A percentile compares a stretch with the other conserved stretches of the same genome.
Conservation (phyloP, 2,888 invertebrate species). For the Blastobasis lacticolella region DNA sequence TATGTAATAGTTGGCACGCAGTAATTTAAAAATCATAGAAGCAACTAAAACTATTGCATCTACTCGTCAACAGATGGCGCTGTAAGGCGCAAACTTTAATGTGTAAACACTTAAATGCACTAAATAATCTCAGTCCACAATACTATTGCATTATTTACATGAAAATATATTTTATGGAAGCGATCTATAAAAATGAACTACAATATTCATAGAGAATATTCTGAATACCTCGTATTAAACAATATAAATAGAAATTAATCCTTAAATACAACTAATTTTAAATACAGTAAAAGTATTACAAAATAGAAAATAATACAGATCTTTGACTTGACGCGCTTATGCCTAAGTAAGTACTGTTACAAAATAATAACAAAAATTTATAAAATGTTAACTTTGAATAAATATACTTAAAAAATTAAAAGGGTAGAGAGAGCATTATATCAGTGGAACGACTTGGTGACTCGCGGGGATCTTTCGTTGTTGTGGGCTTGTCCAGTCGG, state of each 20-base stretch:
- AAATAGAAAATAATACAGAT: constrained; percentile 74
- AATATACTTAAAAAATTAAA: constrained; percentile 56
- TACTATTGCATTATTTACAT: constrained; percentile 56
- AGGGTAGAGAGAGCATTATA: constrained; percentile 60
- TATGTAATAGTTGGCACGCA: background rate
- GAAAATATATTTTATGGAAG: constrained; percentile 47
- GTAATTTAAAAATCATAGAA: background rate
- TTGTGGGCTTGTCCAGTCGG: too few relatives aligned
- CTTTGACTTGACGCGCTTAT: constrained; percentile 71
- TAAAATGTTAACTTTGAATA: constrained; percentile 63
- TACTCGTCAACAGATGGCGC: constrained; percentile 41
- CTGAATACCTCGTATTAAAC: constrained; percentile 71
- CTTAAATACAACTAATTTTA: constrained; percentile 50
- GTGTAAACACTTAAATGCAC: constrained; percentile 51
- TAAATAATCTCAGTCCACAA: constrained; percentile 68
- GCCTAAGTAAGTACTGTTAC: constrained; percentile 63
- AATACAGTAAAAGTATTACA: constrained; percentile 70
- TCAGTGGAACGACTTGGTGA: constrained; percentile 17
- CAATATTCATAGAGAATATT: constrained; percentile 56
- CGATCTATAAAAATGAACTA: constrained; percentile 41
- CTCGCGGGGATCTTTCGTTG: too few relatives aligned
- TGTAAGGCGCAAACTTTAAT: constrained; percentile 3
- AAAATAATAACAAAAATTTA: constrained; percentile 54
- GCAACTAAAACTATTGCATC: constrained; percentile 11
- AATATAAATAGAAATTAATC: constrained; percentile 51